Percentiles rank a stretch among this genome's conserved stretches.
Conservation (phyloP, 2,797 vertebrate genomes). For the Apogon talboti region DNA sequence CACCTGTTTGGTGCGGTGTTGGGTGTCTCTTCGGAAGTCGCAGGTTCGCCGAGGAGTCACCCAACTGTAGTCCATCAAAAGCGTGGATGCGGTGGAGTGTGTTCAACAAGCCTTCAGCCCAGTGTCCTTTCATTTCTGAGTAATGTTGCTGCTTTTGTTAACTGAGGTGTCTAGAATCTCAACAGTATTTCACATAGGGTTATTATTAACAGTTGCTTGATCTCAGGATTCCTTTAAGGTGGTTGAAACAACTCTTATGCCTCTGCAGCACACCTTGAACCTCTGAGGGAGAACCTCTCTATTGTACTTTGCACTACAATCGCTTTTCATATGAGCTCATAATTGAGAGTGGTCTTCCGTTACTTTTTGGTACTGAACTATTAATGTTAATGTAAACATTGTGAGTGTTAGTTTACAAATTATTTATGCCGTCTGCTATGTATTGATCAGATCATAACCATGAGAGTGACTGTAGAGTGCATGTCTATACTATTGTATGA, state of each 20-base stretch:
- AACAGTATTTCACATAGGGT: slow-evolving; percentile 29
- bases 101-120: background rate
- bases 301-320: slow-evolving; percentile 77
- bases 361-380: slow-evolving; percentile 59
- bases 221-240: slow-evolving; percentile 75
- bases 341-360: slow-evolving; percentile 65
- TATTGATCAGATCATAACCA: slow-evolving; percentile 16
- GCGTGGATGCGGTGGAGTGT: background rate
- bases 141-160: background rate
- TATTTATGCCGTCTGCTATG: slow-evolving; percentile 47
- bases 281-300: slow-evolving; percentile 43
- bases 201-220: slow-evolving; percentile 51
- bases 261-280: slow-evolving; percentile 57
- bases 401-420: slow-evolving; percentile 46
- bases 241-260: slow-evolving; percentile 44
- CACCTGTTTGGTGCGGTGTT: slow-evolving; percentile 5
- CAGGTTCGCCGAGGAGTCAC: background rate
- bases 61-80: background rate
- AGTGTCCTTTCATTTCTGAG: background rate
- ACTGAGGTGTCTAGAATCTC: slow-evolving; percentile 17
- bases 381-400: slow-evolving; percentile 32
- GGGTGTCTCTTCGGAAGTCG: slow-evolving; percentile 36
- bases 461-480: slow-evolving; percentile 46
- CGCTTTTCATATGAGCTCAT: slow-evolving; percentile 45
- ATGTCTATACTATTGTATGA: slow-evolving; percentile 31